These are phyloP conservation scores for Ptilonorhynchus violaceus DNA, from an alignment of 2,113 vertebrate species.

Conservation along the genomic window DNA sequence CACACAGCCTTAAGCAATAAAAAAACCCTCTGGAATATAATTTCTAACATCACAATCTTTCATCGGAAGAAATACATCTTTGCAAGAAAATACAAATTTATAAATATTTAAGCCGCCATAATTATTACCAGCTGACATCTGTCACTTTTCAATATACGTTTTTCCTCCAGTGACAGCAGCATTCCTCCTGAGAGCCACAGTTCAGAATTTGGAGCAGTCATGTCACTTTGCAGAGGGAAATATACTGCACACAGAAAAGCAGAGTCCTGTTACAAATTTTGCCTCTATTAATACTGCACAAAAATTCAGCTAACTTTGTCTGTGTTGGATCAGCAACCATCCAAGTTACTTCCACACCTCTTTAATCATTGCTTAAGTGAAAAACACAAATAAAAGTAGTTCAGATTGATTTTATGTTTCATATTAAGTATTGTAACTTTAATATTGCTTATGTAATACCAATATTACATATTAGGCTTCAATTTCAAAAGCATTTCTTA, in stretches of 20 bases:
- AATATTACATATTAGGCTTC: not conserved
- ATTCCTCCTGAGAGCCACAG: not conserved
- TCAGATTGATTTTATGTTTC: not conserved
- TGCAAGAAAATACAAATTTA: not conserved
- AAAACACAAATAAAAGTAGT: not conserved
- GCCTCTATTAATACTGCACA: not conserved
- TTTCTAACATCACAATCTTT: not conserved
- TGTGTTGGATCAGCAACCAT: not conserved
- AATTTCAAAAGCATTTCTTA: not conserved
- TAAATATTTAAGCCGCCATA: not conserved
- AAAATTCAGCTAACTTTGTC: not conserved
- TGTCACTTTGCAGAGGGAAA: not conserved
- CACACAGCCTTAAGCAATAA: not conserved
- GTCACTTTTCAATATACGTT: not conserved
- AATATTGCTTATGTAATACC: not conserved
- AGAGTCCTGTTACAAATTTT: not conserved
- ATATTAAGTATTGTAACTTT: not conserved
- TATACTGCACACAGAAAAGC: not conserved
- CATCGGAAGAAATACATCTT: not conserved
- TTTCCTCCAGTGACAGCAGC: not conserved
- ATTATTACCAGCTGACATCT: not conserved
- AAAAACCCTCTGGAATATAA: not conserved
- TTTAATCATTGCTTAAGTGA: not conserved
- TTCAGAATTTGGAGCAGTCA: not conserved
- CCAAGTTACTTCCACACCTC: not conserved